Base-by-base conservation (phyloP, 1,140 invertebrate species). In the Papilio polyxenes region DNA sequence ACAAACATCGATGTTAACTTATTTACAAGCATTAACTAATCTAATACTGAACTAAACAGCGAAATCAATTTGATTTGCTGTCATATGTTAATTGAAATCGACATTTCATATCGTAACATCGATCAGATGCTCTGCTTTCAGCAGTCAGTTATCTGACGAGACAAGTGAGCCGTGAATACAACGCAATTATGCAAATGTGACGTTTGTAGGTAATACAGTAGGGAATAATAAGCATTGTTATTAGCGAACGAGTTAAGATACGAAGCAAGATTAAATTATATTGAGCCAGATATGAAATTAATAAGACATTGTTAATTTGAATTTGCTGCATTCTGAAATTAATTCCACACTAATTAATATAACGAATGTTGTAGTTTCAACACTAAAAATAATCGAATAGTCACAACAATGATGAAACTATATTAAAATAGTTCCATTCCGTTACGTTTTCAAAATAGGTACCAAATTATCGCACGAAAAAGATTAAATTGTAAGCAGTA, bases 71-170 rank as follows among this genome's bases (percentile, higher is more conserved):
- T 65, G 62, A 23, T 65, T 72, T 72, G 65, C 65, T 72, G 65
- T 72, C 65, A 72, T 72, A 72, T 72, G 65, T 40, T 72, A 72
- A 72, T 72, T 72, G 65, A 11, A 72, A 72, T 72, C 23, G 15
- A 40, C 65, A 72, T 72, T 11, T 72, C 65, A 72, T 37, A 72
- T 15, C 65, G 65, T 40, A 37, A 72, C 65, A 72, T 40, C 6
- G 31, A 72, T 72, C 10, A 31, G 65, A 31, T 23, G 65, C 37
- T 65, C 23, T 40, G 65, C 13, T 72, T 72, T 37, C 65, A 72
- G 65, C 65, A 72, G 65, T 40, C 31, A 40, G 53, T 56, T 56
- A 17, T 5, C 31, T 15, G 65, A 37, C 10, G 7, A 72, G 65
- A 37, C 65, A 72, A 37, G 65, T 72, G 23, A 72, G 31, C 59